Conservation (phyloP, 2,888 invertebrate species). For the Asteroscopus sphinx region DNA sequence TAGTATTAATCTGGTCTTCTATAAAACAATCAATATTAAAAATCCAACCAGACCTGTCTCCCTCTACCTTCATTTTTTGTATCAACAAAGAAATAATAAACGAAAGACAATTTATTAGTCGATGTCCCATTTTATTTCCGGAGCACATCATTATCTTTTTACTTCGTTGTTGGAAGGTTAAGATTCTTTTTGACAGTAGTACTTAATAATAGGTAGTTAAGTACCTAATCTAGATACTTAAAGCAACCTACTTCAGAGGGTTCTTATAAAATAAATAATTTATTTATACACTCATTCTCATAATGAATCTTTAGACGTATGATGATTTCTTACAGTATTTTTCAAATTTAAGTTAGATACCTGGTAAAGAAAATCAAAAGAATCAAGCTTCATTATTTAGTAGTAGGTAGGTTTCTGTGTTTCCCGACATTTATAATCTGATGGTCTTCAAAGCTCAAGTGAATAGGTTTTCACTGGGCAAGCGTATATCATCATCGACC, state of each 20-base stretch:
- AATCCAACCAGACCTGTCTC: neutral
- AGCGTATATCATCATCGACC: too few relatives aligned
- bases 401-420: too few relatives aligned
- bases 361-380: too few relatives aligned
- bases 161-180: constrained; percentile 12
- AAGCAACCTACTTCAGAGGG: neutral
- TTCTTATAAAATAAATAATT: constrained; percentile 4
- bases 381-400: too few relatives aligned
- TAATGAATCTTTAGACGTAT: neutral
- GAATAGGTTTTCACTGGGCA: too few relatives aligned
- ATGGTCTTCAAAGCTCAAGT: too few relatives aligned
- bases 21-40: neutral
- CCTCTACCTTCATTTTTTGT: neutral
- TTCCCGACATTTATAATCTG: too few relatives aligned
- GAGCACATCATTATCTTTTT: constrained; percentile 19
- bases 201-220: constrained; percentile 11
- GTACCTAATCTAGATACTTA: constrained; percentile 11
- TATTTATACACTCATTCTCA: constrained; percentile 1
- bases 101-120: constrained; percentile 3
- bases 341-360: too few relatives aligned
- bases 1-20: neutral
- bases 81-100: constrained; percentile 9
- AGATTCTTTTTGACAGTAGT: constrained; percentile 10
- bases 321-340: neutral
- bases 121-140: constrained; percentile 5